Evolutionary conservation across 2,888 invertebrate genomes (phyloP), one percentile per base, ranked within the genome.

Genomic region (Sabellastarte sp.): DNA sequence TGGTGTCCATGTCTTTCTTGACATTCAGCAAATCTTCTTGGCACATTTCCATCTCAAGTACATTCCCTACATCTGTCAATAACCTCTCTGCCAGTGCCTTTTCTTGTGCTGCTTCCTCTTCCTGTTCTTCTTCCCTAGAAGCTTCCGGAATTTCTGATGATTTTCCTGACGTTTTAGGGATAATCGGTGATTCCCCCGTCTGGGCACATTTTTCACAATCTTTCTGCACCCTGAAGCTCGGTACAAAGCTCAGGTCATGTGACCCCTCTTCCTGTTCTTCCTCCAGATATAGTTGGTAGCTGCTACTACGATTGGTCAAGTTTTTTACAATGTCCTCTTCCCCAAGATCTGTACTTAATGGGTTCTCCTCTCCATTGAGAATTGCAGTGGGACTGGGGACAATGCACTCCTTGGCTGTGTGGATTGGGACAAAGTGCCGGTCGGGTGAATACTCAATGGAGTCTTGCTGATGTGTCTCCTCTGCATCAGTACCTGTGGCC

Each of bases 391-490:
- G 41, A 20, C 41, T 41, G 10, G 41, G 41, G 10, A 41, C 41
- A n/a, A n/a, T n/a, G n/a, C n/a, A n/a, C n/a, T n/a, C n/a, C n/a
- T n/a, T n/a, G 20, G 10, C 10, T 20, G 41, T 15, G 10, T 33
- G n/a, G 74, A 93, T 93, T 24, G 93, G 93, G 72, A 89, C 88
- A 86, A 93, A 93, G 85, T 93, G 93, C 64, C 92, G 93, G 70
- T 89, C 89, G 69, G 89, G 87, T 4, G 93, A 90, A 26, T 90
- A 90, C 67, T 92, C 86, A 72, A 92, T 84, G 5, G 52, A 56
- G 10, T 67, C 63, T 28, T 32, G 28, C 28, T 32, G 30, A 2
- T 62, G 55, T 10, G 32, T 51, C 50, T n/a, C 63, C 62, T 63
- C 71, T 63, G 28, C 41, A 52, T 63, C 70, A 64, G 24, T 24